Conservation (phyloP, 1,140 invertebrate species). For the Drosophila tristis region DNA sequence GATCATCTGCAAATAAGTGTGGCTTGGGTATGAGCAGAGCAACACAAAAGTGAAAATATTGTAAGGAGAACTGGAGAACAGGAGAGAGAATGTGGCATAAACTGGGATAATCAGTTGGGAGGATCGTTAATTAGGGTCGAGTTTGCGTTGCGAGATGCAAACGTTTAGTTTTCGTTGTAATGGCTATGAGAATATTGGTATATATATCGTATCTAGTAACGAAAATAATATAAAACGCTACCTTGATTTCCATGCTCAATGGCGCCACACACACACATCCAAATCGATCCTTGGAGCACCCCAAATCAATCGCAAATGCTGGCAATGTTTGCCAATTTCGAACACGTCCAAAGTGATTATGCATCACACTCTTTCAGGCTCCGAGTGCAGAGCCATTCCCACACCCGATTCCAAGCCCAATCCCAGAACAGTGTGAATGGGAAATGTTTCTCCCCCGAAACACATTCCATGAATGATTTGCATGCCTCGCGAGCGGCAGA, state of each 20-base stretch:
- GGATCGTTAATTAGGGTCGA: neutral
- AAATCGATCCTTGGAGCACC: neutral
- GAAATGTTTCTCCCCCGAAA: slow-evolving; percentile 45
- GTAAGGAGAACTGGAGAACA: neutral
- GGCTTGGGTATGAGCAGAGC: slow-evolving; percentile 1
- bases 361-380: slow-evolving; percentile 29
- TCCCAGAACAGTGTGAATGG: slow-evolving; percentile 47
- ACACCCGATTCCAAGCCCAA: slow-evolving; percentile 18
- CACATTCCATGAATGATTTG: slow-evolving; percentile 77
- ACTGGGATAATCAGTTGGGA: slow-evolving; percentile 29
- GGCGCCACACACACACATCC: slow-evolving; percentile 31
- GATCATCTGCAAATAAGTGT: slow-evolving; percentile 52
- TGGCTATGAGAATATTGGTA: too few relatives aligned
- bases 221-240: too few relatives aligned
- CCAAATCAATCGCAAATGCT: neutral
- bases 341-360: slow-evolving; percentile 52
- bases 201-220: too few relatives aligned
- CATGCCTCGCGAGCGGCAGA: slow-evolving; percentile 47
- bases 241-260: neutral
- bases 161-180: too few relatives aligned
- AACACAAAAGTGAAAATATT: neutral
- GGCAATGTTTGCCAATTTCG: slow-evolving; percentile 45
- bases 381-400: slow-evolving; percentile 24
- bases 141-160: too few relatives aligned
- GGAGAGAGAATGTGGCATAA: slow-evolving; percentile 20